Base-by-base conservation (phyloP, 2,113 vertebrate species). In the Nibea coibor region DNA sequence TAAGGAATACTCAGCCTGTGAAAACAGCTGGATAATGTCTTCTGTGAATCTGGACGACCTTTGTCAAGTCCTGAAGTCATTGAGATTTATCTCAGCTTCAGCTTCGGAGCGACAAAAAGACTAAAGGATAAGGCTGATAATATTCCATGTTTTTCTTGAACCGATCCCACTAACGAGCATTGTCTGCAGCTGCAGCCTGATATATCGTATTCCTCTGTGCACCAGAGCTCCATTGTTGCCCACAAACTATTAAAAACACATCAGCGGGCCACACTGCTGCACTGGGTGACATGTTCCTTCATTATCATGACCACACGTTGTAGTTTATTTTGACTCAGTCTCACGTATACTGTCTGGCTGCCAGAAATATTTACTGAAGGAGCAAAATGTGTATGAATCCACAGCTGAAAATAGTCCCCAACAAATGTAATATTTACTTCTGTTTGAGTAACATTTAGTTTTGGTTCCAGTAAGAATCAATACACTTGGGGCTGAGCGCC, bases 51-150 rank as follows among this genome's bases (percentile, higher is more conserved):
- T 22, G 53, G 50, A 61, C 51, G 16, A 82, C 51, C n/a, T 70
- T 78, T 47, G 45, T 66, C 43, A 53, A 47, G 48, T 74, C 54
- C 45, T 66, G 77, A 81, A 61, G 63, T 74, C 78, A 61, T 54
- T 24, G 45, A 45, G 56, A 6, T 7, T 54, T 42, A 53, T 39
- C 12, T 74, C 9, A 42, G 43, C 39, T 78, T 53, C 28, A 31
- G 43, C 47, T 45, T 45, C 3, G 43, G 3, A 14, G 14, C 43
- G 10, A 45, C 43, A 45, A 45, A 11, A 14, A 14, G 31, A 61
- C 59, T 35, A 45, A 45, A 51, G 31, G 17, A 22, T 31, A 53
- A 84, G 22, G 22, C 8, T 39, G 35, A 39, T 39, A 39, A 39
- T 39, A 39, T 39, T 39, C 35, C 35, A 39, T 39, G 35, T 8